Evolutionary conservation across 2,888 invertebrate genomes (phyloP), one percentile per base, ranked within the genome.

Genomic region (Micropterix aruncella): DNA sequence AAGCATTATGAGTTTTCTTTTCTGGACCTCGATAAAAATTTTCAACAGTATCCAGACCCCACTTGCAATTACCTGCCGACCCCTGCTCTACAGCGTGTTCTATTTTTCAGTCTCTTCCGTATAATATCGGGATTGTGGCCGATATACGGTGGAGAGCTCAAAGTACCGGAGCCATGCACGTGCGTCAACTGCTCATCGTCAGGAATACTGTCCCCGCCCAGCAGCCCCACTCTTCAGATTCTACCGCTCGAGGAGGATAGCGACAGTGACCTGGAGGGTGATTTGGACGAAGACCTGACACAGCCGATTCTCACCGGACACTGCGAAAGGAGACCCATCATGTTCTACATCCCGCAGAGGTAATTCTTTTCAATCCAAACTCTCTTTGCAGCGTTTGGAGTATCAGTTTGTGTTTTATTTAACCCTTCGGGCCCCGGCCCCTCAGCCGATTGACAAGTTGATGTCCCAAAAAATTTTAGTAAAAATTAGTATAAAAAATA

Each of bases 91-190:
- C n/a, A n/a, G n/a, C 27, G 12, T 27, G 5, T 27, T 27, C 12
- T 27, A 27, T 27, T 7, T 27, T 27, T 12, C 12, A 84, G 83
- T 52, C 65, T 99, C 52, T 90, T 99, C 66, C 79, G 97, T 43
- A 89, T 96, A 50, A 73, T 99, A 43, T 89, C 89, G 40, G 94
- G 95, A 0, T 70, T 99, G 16, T 99, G 97, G 97, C 92, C 92
- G 1, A 83, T 90, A 49, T 92, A 90, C 61, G 80, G 80, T 15
- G 93, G 92, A 2, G 80, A 79, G 56, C 65, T 93, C 51, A 67
- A 74, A 59, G 75, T 76, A 54, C 84, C 74, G 50, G 75, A 71
- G 51, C 74, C 67, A 0, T 68, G 74, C 54, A 60, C 59, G 27
- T 70, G 70, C 67, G 60, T 58, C 45, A 63, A 51, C 57, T 68